These are phyloP conservation scores for Sussaba pulchella DNA, from an alignment of 2,888 invertebrate genomes.

Conservation along the genomic window DNA sequence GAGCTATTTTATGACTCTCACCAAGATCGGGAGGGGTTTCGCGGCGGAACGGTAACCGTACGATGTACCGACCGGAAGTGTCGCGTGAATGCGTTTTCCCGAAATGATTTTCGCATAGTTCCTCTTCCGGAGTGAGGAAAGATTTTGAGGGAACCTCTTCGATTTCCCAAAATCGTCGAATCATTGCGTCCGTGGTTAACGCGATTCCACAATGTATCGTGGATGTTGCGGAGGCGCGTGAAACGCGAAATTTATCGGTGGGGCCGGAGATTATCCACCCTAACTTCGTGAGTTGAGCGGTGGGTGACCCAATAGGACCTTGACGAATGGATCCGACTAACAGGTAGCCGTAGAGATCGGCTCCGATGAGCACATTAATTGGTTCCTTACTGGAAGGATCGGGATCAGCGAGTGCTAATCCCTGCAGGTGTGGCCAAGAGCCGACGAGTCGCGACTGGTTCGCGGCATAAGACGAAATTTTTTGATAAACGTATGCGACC, in stretches of 20 bases:
- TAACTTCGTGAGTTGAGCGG: constrained; percentile 51
- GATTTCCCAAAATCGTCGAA: constrained; percentile 69
- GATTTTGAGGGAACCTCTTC: constrained; percentile 66
- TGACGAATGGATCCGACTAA: constrained; percentile 17
- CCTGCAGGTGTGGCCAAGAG: constrained; percentile 12
- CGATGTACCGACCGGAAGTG: constrained; percentile 69
- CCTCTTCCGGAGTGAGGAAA: constrained; percentile 65
- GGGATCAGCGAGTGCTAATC: constrained; percentile 33
- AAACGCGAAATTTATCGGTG: background rate
- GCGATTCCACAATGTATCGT: constrained; percentile 7
- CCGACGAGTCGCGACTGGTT: background rate
- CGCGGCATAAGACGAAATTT: constrained; percentile 20
- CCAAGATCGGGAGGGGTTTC: constrained; percentile 57
- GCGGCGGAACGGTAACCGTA: constrained; percentile 70
- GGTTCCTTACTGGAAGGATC: background rate
- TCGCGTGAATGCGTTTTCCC: constrained; percentile 63
- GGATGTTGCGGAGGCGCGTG: background rate
- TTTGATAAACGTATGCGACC: constrained; percentile 36
- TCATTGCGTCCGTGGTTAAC: background rate
- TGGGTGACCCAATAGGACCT: constrained; percentile 21
- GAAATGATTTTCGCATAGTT: constrained; percentile 70
- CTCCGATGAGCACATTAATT: constrained; percentile 43
- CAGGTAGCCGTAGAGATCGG: constrained; percentile 48
- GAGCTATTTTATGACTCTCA: constrained; percentile 67
- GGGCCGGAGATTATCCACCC: constrained; percentile 62